Conservation (phyloP, 2,113 vertebrate species). For the Scalopus aquaticus region DNA sequence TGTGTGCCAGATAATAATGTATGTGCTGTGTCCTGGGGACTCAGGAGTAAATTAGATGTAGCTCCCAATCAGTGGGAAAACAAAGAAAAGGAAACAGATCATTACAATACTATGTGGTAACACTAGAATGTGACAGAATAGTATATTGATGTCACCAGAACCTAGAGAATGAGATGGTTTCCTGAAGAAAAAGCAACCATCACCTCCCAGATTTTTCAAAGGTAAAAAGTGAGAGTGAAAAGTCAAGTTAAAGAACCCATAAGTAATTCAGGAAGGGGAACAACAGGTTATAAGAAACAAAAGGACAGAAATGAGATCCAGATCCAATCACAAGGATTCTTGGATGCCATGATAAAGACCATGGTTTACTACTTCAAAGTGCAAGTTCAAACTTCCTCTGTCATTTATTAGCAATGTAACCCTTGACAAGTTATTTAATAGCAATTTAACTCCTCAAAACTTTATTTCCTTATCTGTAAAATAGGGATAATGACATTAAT, state of each 20-base stretch:
- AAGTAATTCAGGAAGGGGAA: neutral
- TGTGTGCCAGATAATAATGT: neutral
- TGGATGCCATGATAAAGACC: neutral
- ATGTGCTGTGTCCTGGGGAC: neutral
- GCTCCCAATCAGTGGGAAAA: neutral
- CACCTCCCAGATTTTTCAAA: neutral
- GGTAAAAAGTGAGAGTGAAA: neutral
- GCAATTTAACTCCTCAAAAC: constrained; percentile 6
- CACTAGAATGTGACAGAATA: neutral
- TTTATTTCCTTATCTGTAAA: constrained; percentile 21
- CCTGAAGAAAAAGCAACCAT: neutral
- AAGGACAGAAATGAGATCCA: neutral
- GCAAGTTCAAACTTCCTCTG: neutral
- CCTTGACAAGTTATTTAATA: neutral
- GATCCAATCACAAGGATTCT: neutral
- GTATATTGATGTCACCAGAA: neutral
- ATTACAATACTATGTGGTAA: neutral
- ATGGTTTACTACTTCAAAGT: neutral
- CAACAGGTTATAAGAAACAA: neutral
- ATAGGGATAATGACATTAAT: constrained; percentile 15
- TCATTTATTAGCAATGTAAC: neutral
- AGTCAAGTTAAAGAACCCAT: neutral
- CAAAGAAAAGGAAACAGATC: constrained; percentile 6
- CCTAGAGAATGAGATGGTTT: neutral
- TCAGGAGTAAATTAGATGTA: neutral